Percentiles rank a stretch among this genome's conserved stretches.
Conservation (phyloP, 2,797 vertebrate genomes). For the Alectoris magna region DNA sequence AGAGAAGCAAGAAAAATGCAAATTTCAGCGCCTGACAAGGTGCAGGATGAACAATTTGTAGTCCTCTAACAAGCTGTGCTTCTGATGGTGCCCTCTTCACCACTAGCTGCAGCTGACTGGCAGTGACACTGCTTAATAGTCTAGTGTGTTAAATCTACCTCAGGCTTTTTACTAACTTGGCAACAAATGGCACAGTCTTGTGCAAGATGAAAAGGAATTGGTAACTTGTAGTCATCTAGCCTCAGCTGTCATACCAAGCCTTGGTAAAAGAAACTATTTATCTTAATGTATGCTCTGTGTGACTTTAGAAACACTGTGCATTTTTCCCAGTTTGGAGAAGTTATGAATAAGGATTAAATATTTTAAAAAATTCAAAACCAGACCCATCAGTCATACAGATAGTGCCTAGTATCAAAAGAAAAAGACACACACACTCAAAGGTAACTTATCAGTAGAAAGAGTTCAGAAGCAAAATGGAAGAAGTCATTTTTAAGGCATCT, state of each 20-base stretch:
- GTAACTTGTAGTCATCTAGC: background rate
- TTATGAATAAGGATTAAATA: background rate
- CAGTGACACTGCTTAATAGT: background rate
- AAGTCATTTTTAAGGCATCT: background rate
- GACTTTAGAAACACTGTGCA: background rate
- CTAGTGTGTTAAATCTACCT: background rate
- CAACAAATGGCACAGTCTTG: background rate
- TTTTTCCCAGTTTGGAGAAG: background rate
- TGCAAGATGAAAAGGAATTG: background rate
- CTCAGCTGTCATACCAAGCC: background rate
- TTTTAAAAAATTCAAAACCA: background rate
- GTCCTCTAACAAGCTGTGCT: background rate
- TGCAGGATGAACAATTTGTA: background rate
- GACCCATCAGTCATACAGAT: background rate
- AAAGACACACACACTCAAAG: background rate
- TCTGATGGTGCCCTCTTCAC: background rate
- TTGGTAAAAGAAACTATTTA: background rate
- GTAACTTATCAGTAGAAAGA: background rate
- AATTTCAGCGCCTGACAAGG: background rate
- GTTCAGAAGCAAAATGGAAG: background rate
- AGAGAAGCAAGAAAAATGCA: background rate
- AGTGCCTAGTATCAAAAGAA: background rate
- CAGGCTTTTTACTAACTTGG: background rate
- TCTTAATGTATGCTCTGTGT: background rate
- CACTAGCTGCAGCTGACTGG: background rate